A percentile compares a stretch with the other conserved stretches of the same genome.
Evolutionary conservation across 2,888 invertebrate genomes (phyloP).

Genomic region (Hypsopygia costalis): DNA sequence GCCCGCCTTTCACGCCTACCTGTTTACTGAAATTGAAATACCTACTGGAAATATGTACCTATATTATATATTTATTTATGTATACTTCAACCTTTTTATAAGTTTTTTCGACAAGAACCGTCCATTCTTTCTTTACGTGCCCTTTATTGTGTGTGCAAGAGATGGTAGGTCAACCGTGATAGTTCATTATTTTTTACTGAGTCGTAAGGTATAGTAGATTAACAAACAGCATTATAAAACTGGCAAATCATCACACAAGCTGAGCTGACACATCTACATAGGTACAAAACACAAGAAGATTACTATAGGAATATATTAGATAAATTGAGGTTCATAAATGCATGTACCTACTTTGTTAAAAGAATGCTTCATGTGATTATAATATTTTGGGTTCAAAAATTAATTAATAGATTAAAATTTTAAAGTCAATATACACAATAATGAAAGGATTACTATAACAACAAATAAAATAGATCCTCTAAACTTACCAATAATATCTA

Average conservation of each 20-base stretch:
- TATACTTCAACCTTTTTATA: too few relatives aligned
- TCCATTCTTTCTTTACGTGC: too few relatives aligned
- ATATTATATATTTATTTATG: slow-evolving; percentile 9
- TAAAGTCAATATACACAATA: background rate
- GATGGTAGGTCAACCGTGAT: too few relatives aligned
- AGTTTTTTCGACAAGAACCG: too few relatives aligned
- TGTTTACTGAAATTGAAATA: slow-evolving; percentile 52
- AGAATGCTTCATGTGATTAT: background rate
- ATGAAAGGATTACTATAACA: background rate
- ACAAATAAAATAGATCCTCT: slow-evolving; percentile 1
- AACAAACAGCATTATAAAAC: slow-evolving; percentile 51
- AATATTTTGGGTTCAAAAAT: background rate
- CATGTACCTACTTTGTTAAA: slow-evolving; percentile 6
- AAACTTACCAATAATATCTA: slow-evolving; percentile 6
- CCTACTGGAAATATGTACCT: slow-evolving; percentile 43
- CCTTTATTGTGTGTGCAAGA: too few relatives aligned
- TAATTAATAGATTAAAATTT: background rate
- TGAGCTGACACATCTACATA: slow-evolving; percentile 56
- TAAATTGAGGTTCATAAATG: slow-evolving; percentile 30
- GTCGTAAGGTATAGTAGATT: slow-evolving; percentile 13
- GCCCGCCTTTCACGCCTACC: slow-evolving; percentile 71
- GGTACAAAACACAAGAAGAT: slow-evolving; percentile 52
- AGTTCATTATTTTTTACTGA: too few relatives aligned
- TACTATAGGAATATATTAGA: slow-evolving; percentile 40
- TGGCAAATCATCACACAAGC: slow-evolving; percentile 69